Evolutionary conservation across 2,888 invertebrate species (phyloP), one percentile per base, ranked within the genome.

Genomic region (Chloroclystis v-ata): DNA sequence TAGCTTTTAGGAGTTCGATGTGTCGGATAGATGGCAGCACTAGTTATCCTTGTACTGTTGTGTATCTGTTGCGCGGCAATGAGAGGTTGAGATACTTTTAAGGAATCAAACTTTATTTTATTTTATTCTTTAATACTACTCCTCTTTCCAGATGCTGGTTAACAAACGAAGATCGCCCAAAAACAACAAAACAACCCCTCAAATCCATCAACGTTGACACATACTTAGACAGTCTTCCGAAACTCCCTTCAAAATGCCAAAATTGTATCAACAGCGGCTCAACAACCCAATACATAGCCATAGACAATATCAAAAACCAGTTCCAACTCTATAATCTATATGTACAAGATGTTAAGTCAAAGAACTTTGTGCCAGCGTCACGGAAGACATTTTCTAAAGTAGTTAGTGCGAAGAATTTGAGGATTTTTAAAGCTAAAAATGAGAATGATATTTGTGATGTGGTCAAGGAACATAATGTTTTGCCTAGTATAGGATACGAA

Each of bases 1-100:
- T 99, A n/a, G 99, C 99, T 81, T 98, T 99, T 0, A 84, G 99
- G 48, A 92, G 93, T 10, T 82, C 90, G 3, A 97, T 99, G 86
- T 98, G 98, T 67, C 87, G 90, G 40, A 85, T 99, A 58, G 90
- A 93, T 0, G 87, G 91, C 55, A 90, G 94, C 12, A 74, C 92
- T 4, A 98, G 96, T 83, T 89, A 93, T 68, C 95, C 96, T n/a
- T n/a, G n/a, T n/a, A n/a, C n/a, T n/a, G n/a, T n/a, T n/a, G n/a
- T n/a, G n/a, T n/a, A n/a, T n/a, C n/a, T n/a, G n/a, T n/a, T n/a
- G n/a, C n/a, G n/a, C n/a, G n/a, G n/a, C n/a, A n/a, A n/a, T n/a
- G 20, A 20, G 20, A 4, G 20, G 3, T 20, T 20, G 5, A 20
- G 20, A 20, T 20, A 20, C 20, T 20, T 20, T 2, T 20, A 20